phyloP scores from a whole-genome alignment of 2,888 invertebrate species.

The Sphaeridia pumilis region DNA sequence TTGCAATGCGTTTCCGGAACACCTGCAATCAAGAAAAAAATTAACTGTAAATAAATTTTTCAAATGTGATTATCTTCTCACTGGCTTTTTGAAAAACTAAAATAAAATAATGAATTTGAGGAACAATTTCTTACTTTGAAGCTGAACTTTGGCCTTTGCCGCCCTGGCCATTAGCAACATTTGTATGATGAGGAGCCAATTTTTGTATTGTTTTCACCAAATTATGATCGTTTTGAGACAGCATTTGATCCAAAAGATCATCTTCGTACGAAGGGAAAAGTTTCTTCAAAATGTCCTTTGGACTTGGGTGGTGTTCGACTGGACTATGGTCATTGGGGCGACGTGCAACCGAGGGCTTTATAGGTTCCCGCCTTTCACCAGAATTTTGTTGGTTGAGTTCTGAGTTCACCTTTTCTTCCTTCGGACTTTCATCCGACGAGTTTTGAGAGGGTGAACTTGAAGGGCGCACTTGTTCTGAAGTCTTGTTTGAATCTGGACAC shows the following conservation, averaged over 20 bases:
- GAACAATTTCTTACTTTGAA: background rate
- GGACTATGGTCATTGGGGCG: constrained; percentile 4
- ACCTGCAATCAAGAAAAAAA: constrained; percentile 18
- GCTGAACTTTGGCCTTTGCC: background rate
- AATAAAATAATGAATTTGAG: too few species aligned
- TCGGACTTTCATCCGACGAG: background rate
- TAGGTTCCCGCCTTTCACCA: background rate
- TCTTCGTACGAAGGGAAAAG: constrained; percentile 34
- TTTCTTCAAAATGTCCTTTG: constrained; percentile 32
- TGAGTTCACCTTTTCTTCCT: background rate
- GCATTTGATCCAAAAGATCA: constrained; percentile 28
- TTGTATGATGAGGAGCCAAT: constrained; percentile 24
- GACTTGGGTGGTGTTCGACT: too few species aligned
- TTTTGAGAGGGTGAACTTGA: too few species aligned
- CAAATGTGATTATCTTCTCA: background rate
- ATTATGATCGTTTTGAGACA: constrained; percentile 35
- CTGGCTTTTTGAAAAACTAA: background rate
- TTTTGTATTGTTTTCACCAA: constrained; percentile 35
- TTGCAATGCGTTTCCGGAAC: constrained; percentile 34
- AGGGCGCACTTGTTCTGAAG: too few species aligned
- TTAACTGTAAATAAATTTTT: background rate
- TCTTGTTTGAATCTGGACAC: constrained; percentile 1
- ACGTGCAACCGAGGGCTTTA: background rate
- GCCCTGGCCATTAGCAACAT: background rate
- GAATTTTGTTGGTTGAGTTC: too few species aligned